These are phyloP conservation scores for Amphiura filiformis DNA, from an alignment of 35 echinoderm and acorn worm genomes.

Conservation along the genomic window DNA sequence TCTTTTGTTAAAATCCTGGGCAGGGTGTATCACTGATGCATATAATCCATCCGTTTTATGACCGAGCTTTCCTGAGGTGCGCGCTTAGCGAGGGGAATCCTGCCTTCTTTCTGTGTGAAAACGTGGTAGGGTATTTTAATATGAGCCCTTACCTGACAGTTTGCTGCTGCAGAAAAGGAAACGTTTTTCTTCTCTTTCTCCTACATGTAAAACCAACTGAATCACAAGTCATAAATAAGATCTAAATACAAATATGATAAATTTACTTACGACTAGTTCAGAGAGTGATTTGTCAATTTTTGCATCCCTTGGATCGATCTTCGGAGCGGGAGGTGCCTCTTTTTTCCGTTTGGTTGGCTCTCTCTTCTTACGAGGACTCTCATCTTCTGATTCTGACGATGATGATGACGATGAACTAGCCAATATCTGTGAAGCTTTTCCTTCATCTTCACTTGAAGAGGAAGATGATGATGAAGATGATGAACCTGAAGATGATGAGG, in stretches of 20 bases:
- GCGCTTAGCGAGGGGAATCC: too few relatives aligned
- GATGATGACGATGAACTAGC: neutral
- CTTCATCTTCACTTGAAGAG: neutral
- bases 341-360: neutral
- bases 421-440: neutral
- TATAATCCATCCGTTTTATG: too few relatives aligned
- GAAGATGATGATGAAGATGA: conserved; percentile 1
- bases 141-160: too few relatives aligned
- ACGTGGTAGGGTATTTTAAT: too few relatives aligned
- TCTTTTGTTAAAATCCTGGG: too few relatives aligned
- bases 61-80: too few relatives aligned
- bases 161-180: too few relatives aligned
- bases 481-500: neutral
- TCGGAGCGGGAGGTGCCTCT: neutral
- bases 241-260: neutral
- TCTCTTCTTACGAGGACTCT: neutral
- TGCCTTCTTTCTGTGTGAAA: too few relatives aligned
- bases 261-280: neutral
- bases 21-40: too few relatives aligned
- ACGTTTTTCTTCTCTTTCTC: too few relatives aligned
- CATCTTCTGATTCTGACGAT: too few relatives aligned
- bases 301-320: neutral
- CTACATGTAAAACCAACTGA: too few relatives aligned
- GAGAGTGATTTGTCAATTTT: neutral
- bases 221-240: neutral